phyloP scores from a whole-genome alignment of 2,888 invertebrate genomes.

The Drosophila crucigera region DNA sequence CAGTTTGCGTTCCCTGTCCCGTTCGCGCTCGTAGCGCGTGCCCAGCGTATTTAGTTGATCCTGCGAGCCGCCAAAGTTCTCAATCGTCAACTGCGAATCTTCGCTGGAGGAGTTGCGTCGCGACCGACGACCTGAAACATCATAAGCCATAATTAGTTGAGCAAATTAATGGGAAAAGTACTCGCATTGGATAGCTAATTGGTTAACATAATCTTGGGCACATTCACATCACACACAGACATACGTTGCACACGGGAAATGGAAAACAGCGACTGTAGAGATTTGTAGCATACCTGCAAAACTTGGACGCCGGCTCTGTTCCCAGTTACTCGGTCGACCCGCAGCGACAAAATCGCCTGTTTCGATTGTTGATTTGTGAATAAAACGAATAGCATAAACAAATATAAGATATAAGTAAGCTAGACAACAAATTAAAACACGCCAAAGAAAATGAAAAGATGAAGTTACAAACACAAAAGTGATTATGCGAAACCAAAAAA shows the following conservation, averaged over 20 bases:
- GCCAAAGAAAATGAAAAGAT: slow-evolving; percentile 5
- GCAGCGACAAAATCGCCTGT: slow-evolving; percentile 88
- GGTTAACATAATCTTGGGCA: slow-evolving; percentile 15
- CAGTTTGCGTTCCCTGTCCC: slow-evolving; percentile 85
- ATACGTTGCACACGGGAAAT: slow-evolving; percentile 24
- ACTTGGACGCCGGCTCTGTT: slow-evolving; percentile 89
- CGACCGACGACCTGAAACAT: slow-evolving; percentile 89
- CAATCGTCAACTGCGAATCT: slow-evolving; percentile 95
- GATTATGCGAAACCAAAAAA: not conserved
- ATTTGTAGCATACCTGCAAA: slow-evolving; percentile 88
- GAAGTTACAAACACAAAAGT: not conserved
- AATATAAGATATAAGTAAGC: slow-evolving; percentile 24
- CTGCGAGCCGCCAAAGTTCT: slow-evolving; percentile 97
- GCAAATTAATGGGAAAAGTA: slow-evolving; percentile 5
- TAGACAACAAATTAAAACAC: slow-evolving; percentile 16
- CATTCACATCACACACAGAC: slow-evolving; percentile 37
- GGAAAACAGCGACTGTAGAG: slow-evolving; percentile 37
- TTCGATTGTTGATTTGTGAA: slow-evolving; percentile 43
- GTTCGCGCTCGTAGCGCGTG: slow-evolving; percentile 88
- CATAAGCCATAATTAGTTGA: not conserved
- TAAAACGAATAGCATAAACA: slow-evolving; percentile 40
- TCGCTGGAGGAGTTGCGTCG: slow-evolving; percentile 93
- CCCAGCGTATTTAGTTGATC: slow-evolving; percentile 95
- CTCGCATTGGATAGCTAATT: slow-evolving; percentile 24
- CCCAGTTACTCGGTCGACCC: slow-evolving; percentile 94